Evolutionary conservation across 1,140 invertebrate genomes (phyloP).

Genomic region (Atta cephalotes): DNA sequence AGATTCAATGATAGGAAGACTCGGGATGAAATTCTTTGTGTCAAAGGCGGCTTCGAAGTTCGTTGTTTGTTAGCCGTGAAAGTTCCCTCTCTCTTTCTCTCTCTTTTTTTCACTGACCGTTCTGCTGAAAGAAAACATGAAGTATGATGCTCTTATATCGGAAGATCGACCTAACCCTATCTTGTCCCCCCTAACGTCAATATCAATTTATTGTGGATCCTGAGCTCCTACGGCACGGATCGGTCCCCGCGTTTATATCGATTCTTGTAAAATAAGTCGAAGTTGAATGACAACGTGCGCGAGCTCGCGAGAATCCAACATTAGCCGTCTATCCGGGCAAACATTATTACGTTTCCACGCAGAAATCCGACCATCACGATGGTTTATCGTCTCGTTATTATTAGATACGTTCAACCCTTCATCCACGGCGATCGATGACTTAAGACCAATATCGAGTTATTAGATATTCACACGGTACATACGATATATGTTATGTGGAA

Average conservation of each 20-base stretch:
- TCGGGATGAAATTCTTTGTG: slow-evolving; percentile 31
- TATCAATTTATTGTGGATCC: slow-evolving; percentile 72
- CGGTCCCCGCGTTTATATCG: slow-evolving; percentile 71
- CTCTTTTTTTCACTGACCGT: slow-evolving; percentile 17
- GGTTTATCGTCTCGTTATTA: slow-evolving; percentile 60
- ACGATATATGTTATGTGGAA: slow-evolving; percentile 3
- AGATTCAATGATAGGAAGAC: slow-evolving; percentile 24
- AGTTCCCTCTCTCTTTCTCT: slow-evolving; percentile 5
- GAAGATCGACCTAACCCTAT: slow-evolving; percentile 53
- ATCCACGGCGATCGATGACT: slow-evolving; percentile 48
- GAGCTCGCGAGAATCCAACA: slow-evolving; percentile 56
- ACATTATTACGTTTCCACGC: slow-evolving; percentile 73
- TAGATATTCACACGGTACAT: slow-evolving; percentile 51
- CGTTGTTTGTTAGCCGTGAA: slow-evolving; percentile 36
- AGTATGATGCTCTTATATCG: slow-evolving; percentile 52
- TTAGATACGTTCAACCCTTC: slow-evolving; percentile 39
- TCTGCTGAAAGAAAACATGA: slow-evolving; percentile 33
- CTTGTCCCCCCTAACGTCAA: slow-evolving; percentile 51
- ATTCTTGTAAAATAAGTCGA: slow-evolving; percentile 74
- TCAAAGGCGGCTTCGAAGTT: slow-evolving; percentile 33
- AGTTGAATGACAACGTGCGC: slow-evolving; percentile 57
- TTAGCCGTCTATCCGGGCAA: slow-evolving; percentile 54
- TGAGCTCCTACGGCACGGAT: slow-evolving; percentile 27
- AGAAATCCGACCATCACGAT: slow-evolving; percentile 56
- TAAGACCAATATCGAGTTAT: slow-evolving; percentile 58